Evolutionary conservation across 2,797 vertebrate species (phyloP), one percentile per base, ranked within the genome.

Genomic region (Chrosomus eos): DNA sequence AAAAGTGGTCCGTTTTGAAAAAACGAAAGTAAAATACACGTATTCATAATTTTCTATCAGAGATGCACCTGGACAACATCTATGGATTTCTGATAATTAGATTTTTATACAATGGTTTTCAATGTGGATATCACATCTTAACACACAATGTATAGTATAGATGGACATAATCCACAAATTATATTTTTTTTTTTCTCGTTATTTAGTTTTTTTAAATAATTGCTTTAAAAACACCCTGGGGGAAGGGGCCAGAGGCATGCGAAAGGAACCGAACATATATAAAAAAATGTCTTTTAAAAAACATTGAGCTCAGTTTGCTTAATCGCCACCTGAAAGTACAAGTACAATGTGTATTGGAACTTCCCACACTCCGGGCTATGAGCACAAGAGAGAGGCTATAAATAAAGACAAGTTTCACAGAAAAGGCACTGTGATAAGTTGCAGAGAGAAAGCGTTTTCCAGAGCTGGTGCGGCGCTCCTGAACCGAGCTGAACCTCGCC

Each of bases 361-460:
- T 36, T 53, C 31, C 38, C 70, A 62, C 40, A 31, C 79, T 31
- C 45, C 74, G 9, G 43, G 51, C 33, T 36, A 55, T 3, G 55
- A 83, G 74, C 91, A 90, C 92, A 93, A 88, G 76, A 85, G 95
- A 93, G 87, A 92, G 94, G 94, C 94, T 95, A 95, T 94, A 92
- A 95, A 94, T 92, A 90, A 93, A 94, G 91, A 91, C 91, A 86
- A 83, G 85, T 89, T 91, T 86, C 85, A 93, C 96, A 95, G 96
- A 94, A 96, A 99, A 99, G 98, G 98, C 98, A 99, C 97, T 90
- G 89, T 92, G 73, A 93, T 87, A 81, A 90, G 89, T 88, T 91
- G 90, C 19, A 90, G 90, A 93, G 92, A 92, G 87, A 64, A 85
- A 93, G 90, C 33, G 16, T 87, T 91, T 90, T 76, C 90, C 88